phyloP scores from a whole-genome alignment of 2,888 invertebrate species.

The Callinectes sapidus region DNA sequence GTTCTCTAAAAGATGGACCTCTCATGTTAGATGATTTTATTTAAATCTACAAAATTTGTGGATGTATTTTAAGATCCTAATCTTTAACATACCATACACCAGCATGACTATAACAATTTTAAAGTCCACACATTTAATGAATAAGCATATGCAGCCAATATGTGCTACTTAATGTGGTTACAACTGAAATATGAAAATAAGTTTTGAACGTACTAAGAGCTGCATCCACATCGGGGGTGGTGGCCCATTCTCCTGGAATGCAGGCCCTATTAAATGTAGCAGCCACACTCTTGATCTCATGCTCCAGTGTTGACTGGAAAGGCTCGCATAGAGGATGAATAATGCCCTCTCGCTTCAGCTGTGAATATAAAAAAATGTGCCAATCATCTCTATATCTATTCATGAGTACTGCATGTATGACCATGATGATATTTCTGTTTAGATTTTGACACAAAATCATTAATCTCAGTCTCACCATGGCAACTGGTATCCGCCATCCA shows the following conservation, averaged over 20 bases:
- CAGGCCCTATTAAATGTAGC: slow-evolving; percentile 90
- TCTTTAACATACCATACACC: too few species aligned
- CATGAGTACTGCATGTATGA: neutral
- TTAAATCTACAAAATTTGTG: too few species aligned
- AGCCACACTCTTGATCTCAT: slow-evolving; percentile 88
- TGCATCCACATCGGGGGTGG: slow-evolving; percentile 83
- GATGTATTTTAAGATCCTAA: too few species aligned
- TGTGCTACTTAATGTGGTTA: neutral
- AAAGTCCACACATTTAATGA: too few species aligned
- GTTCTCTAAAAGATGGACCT: too few species aligned
- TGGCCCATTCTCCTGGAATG: slow-evolving; percentile 90
- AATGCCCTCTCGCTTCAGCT: slow-evolving; percentile 84
- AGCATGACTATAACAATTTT: too few species aligned
- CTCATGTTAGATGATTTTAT: too few species aligned
- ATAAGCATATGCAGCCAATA: neutral
- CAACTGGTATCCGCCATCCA: slow-evolving; percentile 88
- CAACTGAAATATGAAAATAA: neutral
- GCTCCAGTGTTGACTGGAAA: slow-evolving; percentile 83
- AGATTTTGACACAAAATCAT: neutral
- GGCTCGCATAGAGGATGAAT: slow-evolving; percentile 85
- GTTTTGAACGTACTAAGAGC: slow-evolving; percentile 82
- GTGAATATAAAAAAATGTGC: slow-evolving; percentile 74
- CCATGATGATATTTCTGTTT: neutral
- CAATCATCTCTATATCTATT: neutral
- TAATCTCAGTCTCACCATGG: slow-evolving; percentile 79